phyloP scores from a whole-genome alignment of 2,113 vertebrate genomes.

The Trogon surrucura region DNA sequence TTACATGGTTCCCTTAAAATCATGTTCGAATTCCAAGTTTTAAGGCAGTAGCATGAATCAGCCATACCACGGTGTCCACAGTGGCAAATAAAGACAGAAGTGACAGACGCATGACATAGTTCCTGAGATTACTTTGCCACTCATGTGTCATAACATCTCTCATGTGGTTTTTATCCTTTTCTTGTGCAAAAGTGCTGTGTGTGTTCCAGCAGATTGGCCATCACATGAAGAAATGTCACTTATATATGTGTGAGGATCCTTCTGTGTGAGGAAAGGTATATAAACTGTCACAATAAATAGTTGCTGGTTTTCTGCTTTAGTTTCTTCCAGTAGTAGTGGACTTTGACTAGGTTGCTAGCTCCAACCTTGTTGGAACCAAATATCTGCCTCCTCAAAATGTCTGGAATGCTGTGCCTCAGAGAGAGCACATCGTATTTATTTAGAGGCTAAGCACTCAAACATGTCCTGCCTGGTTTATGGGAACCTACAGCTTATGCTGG shows the following conservation, averaged over 20 bases:
- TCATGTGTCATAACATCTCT: neutral
- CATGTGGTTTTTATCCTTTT: neutral
- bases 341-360: neutral
- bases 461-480: neutral
- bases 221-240: neutral
- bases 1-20: neutral
- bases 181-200: neutral
- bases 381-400: neutral
- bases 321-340: neutral
- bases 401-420: neutral
- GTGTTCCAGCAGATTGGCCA: neutral
- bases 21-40: neutral
- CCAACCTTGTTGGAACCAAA: neutral
- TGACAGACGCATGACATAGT: neutral
- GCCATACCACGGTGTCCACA: neutral
- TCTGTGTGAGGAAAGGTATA: neutral
- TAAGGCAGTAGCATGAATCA: neutral
- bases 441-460: neutral
- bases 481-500: neutral
- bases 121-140: neutral
- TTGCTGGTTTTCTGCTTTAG: neutral
- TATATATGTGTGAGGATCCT: neutral
- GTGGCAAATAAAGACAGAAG: neutral
- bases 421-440: neutral
- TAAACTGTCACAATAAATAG: neutral